Conservation (phyloP, 2,797 vertebrate genomes). For the Sebastes vulpes region DNA sequence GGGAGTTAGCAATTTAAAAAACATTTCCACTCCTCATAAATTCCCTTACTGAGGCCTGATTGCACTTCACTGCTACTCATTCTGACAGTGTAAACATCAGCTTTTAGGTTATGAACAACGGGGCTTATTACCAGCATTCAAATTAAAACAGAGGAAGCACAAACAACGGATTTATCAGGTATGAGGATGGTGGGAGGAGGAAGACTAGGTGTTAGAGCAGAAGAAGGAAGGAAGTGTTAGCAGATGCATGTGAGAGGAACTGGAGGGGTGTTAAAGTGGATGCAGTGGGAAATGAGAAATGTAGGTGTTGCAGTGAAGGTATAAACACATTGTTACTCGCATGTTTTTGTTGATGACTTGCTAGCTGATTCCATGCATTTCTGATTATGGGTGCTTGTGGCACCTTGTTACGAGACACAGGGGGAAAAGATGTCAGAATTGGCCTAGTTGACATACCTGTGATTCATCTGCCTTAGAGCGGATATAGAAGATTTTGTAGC, state of each 20-base stretch:
- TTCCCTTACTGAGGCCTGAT: not conserved
- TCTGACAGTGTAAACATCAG: not conserved
- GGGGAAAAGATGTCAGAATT: not conserved
- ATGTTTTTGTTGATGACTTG: constrained; percentile 4
- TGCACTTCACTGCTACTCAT: not conserved
- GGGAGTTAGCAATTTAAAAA: not conserved
- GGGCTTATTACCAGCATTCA: not conserved
- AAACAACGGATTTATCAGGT: constrained; percentile 28
- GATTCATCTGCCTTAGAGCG: not conserved
- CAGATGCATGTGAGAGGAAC: constrained; percentile 40
- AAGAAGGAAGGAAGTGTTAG: constrained; percentile 38
- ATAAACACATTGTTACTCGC: constrained; percentile 9
- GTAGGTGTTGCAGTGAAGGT: constrained; percentile 8
- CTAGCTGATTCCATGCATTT: not conserved
- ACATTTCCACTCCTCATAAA: not conserved
- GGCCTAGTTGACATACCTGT: not conserved
- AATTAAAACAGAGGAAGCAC: constrained; percentile 17
- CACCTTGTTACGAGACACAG: not conserved
- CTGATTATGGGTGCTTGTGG: not conserved
- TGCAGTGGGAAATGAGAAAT: constrained; percentile 5
- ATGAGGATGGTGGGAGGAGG: not conserved
- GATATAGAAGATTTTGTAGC: not conserved
- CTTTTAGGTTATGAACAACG: not conserved
- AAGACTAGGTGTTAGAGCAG: constrained; percentile 27
- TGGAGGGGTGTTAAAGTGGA: constrained; percentile 34